Evolutionary conservation across 2,888 invertebrate species (phyloP), one percentile per base, ranked within the genome.

Genomic region (Thecophora atra): DNA sequence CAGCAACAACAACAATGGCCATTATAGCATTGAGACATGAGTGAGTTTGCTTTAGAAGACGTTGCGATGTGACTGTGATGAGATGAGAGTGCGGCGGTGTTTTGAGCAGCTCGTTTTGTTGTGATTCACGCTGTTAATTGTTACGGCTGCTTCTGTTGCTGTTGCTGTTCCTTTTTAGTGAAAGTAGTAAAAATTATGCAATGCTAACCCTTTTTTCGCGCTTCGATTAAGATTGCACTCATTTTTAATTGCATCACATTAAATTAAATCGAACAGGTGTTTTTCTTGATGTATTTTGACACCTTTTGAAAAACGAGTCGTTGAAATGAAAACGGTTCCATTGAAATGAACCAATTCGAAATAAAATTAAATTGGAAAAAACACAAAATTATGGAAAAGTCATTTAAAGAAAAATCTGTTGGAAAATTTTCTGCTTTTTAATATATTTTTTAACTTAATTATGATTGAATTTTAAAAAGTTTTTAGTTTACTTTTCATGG

Each of bases 131-230:
- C 26, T 47, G 44, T 26, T 64, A 64, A 47, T 64, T 19, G 42
- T 37, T 64, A 24, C 44, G 21, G 44, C 44, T 44, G 56, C 13
- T 56, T 56, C 17, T 63, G 42, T n/a, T 17, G 11, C 19, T 64
- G 47, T 64, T 64, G 13, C n/a, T 26, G 15, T 64, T 64, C 4
- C 28, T 42, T 24, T 64, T 64, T 44, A 44, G 47, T 63, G 63
- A 63, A 63, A 63, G 63, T 47, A 64, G 47, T n/a, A 24, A 47
- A 26, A 15, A 64, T 64, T 47, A 64, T 17, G 17, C 64, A 47
- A 64, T 44, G n/a, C 24, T 47, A 64, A 64, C 64, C 47, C 64
- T 64, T 64, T 37, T 44, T 24, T 26, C 44, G 17, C 44, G 58
- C 24, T 17, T 58, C 58, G 58, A 58, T 58, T 58, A 58, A 28